Percentiles rank a stretch among this genome's conserved stretches.
Conservation (phyloP, 2,797 vertebrate genomes). For the Trachops cirrhosus region DNA sequence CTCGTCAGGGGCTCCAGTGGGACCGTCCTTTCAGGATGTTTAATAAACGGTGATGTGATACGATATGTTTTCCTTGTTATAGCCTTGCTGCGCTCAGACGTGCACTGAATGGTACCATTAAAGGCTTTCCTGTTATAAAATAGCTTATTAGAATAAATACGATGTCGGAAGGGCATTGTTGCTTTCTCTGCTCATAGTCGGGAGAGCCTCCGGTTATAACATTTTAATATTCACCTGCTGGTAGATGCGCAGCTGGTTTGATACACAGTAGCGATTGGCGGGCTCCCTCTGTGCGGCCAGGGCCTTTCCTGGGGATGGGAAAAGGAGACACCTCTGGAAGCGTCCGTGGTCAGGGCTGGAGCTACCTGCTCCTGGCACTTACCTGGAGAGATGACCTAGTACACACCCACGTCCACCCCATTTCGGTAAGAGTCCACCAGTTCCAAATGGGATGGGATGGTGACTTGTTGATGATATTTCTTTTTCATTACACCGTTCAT, state of each 20-base stretch:
- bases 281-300: background rate
- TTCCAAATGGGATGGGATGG: background rate
- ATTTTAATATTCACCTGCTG: background rate
- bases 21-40: background rate
- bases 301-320: background rate
- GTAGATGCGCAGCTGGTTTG: background rate
- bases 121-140: constrained; percentile 40
- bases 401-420: accelerated
- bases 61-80: constrained; percentile 23
- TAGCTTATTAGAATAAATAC: constrained; percentile 24
- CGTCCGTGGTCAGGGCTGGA: background rate
- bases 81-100: background rate
- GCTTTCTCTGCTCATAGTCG: background rate
- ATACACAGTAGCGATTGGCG: background rate
- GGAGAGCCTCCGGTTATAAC: background rate
- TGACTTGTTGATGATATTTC: background rate
- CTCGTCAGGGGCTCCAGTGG: background rate
- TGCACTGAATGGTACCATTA: background rate
- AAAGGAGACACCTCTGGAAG: background rate
- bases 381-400: background rate
- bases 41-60: background rate
- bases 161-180: background rate
- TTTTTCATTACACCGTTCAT: background rate
- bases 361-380: background rate
- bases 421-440: background rate